These are phyloP conservation scores for Leptoclinus maculatus DNA, from an alignment of 2,797 vertebrate species.

Conservation along the genomic window DNA sequence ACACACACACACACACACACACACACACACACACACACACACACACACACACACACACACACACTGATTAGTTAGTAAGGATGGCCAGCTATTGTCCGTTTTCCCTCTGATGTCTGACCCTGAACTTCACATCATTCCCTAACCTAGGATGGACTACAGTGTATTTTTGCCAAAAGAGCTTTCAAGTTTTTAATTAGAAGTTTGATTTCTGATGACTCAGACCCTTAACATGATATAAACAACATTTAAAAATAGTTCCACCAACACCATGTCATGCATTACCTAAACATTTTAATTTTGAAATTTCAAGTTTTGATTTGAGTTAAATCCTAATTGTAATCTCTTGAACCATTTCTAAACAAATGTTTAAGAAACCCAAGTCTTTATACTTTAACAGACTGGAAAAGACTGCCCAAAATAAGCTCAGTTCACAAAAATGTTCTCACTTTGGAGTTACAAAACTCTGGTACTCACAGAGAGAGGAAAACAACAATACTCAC, in stretches of 20 bases:
- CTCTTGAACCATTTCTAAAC: not conserved
- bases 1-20: slow-evolving; percentile 31
- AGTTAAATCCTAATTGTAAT: not conserved
- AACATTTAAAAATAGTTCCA: not conserved
- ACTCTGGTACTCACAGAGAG: slow-evolving; percentile 22
- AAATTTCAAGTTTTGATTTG: not conserved
- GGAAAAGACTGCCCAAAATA: not conserved
- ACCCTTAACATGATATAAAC: not conserved
- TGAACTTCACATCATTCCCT: not conserved
- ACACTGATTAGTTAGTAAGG: slow-evolving; percentile 30
- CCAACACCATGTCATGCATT: not conserved
- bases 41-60: slow-evolving; percentile 28
- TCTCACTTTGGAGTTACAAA: not conserved
- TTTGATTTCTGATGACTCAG: not conserved
- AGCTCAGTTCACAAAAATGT: not conserved
- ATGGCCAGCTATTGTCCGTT: slow-evolving; percentile 44
- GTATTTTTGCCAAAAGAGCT: not conserved
- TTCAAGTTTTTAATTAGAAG: not conserved
- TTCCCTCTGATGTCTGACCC: slow-evolving; percentile 11
- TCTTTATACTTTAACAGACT: not conserved
- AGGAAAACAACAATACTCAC: slow-evolving; percentile 17
- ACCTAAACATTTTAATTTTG: not conserved
- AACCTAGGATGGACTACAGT: not conserved
- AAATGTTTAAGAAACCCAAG: not conserved
- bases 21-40: slow-evolving; percentile 9